phyloP scores from a whole-genome alignment of 2,797 vertebrate genomes.

The Gambusia yucatana region DNA sequence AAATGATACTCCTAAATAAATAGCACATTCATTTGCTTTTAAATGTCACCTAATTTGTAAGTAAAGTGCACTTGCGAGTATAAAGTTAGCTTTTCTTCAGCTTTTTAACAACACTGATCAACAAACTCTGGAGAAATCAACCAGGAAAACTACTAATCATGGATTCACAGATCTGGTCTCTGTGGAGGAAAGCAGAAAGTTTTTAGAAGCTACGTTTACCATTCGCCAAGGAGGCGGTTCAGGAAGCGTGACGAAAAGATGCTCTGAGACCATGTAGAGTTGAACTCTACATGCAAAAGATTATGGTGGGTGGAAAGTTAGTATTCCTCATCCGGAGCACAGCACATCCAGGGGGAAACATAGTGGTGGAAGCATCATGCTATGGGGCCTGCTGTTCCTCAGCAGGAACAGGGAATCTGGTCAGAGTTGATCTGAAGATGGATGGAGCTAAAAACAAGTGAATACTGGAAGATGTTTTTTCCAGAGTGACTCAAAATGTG shows the following conservation, averaged over 20 bases:
- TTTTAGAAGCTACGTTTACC: not conserved
- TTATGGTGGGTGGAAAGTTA: not conserved
- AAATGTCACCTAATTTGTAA: not conserved
- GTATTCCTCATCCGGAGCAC: too few relatives aligned
- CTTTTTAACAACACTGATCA: not conserved
- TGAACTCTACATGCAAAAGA: not conserved
- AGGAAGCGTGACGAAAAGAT: not conserved
- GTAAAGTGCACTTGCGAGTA: too few relatives aligned
- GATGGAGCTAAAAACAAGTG: not conserved
- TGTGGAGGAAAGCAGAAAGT: not conserved
- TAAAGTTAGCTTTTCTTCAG: not conserved
- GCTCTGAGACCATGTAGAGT: not conserved
- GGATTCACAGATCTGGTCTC: not conserved
- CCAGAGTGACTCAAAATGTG: not conserved
- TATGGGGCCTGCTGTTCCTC: too few relatives aligned
- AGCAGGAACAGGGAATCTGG: too few relatives aligned
- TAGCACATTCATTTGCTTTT: not conserved
- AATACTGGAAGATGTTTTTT: not conserved
- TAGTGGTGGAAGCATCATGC: too few relatives aligned
- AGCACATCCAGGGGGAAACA: too few relatives aligned
- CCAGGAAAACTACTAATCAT: not conserved
- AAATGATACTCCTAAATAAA: not conserved
- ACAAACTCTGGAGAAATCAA: not conserved
- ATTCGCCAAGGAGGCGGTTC: not conserved
- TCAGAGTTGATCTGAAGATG: too few relatives aligned